phyloP scores from a whole-genome alignment of 1,140 invertebrate species.

The Drosophila sturtevanti region DNA sequence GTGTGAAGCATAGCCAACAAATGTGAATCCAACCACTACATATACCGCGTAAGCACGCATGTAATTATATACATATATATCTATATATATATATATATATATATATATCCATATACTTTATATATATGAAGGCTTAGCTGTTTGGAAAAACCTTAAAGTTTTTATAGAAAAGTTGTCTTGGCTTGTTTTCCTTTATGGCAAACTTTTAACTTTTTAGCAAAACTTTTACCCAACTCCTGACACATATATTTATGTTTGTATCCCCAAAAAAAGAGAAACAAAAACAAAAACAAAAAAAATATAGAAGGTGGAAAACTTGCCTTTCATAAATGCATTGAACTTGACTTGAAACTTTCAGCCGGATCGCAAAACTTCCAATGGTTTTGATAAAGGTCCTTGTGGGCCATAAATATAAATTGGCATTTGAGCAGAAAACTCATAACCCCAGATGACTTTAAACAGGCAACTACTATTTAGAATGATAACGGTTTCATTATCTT shows the following conservation, averaged over 20 bases:
- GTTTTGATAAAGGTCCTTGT: slow-evolving; percentile 2
- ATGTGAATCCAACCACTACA: slow-evolving; percentile 10
- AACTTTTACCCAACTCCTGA: slow-evolving; percentile 42
- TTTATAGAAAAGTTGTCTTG: slow-evolving; percentile 9
- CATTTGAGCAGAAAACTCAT: background rate
- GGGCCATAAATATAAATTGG: slow-evolving; percentile 8
- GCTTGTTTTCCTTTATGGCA: slow-evolving; percentile 1
- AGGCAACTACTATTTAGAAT: background rate
- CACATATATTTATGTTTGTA: slow-evolving; percentile 46
- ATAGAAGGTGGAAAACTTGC: slow-evolving; percentile 23
- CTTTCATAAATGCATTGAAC: slow-evolving; percentile 53
- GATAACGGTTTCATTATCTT: background rate
- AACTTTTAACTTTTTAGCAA: slow-evolving; percentile 37
- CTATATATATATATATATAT: background rate
- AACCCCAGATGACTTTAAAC: background rate
- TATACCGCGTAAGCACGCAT: background rate
- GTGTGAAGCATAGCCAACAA: slow-evolving; percentile 22
- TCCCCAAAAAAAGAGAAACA: slow-evolving; percentile 17
- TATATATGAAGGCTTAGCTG: background rate
- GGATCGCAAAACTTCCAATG: background rate
- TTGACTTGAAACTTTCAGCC: slow-evolving; percentile 18
- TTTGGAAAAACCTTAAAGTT: slow-evolving; percentile 14
- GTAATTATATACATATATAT: background rate
- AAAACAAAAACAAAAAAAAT: background rate
- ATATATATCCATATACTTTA: background rate